Base-by-base conservation (phyloP, 2,113 vertebrate species). In the Suricata suricatta region DNA sequence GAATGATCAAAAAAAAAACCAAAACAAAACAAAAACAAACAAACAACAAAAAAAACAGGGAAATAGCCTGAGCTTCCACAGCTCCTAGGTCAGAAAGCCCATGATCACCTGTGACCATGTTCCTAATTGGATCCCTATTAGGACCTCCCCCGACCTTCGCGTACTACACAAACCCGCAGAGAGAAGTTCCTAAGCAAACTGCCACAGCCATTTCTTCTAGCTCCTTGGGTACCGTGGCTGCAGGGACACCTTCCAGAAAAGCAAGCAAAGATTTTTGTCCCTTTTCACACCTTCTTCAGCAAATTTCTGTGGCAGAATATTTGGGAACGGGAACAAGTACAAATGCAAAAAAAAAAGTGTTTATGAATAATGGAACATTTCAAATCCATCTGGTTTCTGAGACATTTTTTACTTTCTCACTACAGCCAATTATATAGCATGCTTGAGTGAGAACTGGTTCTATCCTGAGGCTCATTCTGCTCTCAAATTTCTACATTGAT, bases 291-390 rank as follows among this genome's bases (percentile, higher is more conserved):
- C 81, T 93, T 96, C 95, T 95, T 97, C 96, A 90, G 92, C 96
- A 96, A 96, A 96, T 97, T 93, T 96, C 92, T 94, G 93, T 80
- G 97, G 98, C 98, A 98, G 98, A 98, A 98, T 98, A 98, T 99
- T 99, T 99, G 98, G 98, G 98, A 98, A 98, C 97, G 94, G 97
- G 97, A 99, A 95, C 98, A 98, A 99, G 98, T 98, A 98, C 98
- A 98, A 98, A 98, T 98, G 98, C 90, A 98, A 98, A 96, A 85
- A 68, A 97, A 97, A 96, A 98, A 97, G 97, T 98, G 98, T 99
- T 99, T 99, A 99, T 99, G 99, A 99, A 99, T 99, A 99, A 99
- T 99, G 99, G 99, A 99, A 99, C 99, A 99, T 99, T 99, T 99
- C 98, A 99, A 98, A 99, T 99, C 99, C 99, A 99, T 99, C 99